Conservation (phyloP, 2,797 vertebrate genomes). For the Danio aesculapii region DNA sequence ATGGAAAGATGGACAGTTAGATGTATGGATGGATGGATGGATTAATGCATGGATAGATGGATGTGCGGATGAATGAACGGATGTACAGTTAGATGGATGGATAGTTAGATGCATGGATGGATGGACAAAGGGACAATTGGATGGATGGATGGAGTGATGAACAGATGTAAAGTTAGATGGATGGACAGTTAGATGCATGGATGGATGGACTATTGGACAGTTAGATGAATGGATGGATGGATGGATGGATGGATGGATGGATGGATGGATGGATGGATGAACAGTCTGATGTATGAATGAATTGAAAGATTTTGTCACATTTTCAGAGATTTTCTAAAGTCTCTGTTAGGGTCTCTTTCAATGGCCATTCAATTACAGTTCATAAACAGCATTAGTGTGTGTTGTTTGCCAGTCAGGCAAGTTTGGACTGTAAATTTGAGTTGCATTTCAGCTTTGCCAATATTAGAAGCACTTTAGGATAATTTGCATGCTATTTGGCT, state of each 20-base stretch:
- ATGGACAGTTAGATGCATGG: background rate
- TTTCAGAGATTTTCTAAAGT: background rate
- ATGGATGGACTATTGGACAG: too few relatives aligned
- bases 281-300: background rate
- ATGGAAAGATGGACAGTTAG: too few relatives aligned
- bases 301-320: background rate
- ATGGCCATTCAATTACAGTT: constrained; percentile 20
- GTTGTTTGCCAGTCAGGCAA: background rate
- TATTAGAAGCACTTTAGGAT: background rate
- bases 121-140: too few relatives aligned
- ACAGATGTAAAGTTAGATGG: too few relatives aligned
- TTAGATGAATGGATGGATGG: background rate
- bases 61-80: too few relatives aligned
- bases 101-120: too few relatives aligned
- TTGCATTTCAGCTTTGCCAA: background rate
- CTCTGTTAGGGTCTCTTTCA: background rate
- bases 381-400: background rate
- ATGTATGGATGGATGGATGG: too few relatives aligned
- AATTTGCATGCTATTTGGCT: background rate
- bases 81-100: too few relatives aligned
- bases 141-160: too few relatives aligned
- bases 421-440: background rate
- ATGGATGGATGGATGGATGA: background rate
- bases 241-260: background rate
- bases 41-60: too few relatives aligned